Base-by-base conservation (phyloP, 2,797 vertebrate genomes). In the Pipistrellus nathusii region DNA sequence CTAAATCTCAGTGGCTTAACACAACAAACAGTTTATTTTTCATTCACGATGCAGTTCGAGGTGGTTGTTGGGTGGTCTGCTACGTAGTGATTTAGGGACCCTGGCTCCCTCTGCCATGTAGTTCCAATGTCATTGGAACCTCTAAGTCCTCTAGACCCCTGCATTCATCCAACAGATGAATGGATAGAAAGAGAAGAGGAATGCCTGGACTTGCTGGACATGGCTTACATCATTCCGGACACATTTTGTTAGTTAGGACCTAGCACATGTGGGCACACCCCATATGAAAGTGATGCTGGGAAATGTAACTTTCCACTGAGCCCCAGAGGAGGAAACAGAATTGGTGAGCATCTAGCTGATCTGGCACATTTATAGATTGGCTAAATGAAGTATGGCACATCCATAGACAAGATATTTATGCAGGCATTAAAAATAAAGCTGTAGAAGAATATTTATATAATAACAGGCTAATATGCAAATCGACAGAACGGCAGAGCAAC, bases 211-310 rank as follows among this genome's bases (percentile, higher is more conserved):
- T 53, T 59, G 17, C 3, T 62, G 38, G 30, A 15, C 38, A 57
- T 21, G 15, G 6, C 30, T 77, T 64, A 66, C 38, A 51, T 85
- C 76, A 78, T 83, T 76, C 68, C 8, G 30, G 84, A n/a, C 38
- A 55, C 10, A 94, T 73, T 64, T 35, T 85, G 14, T 44, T 62
- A 62, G 51, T 30, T 77, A 96, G 76, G 89, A 80, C 21, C 32
- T 87, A 25, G 14, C 62, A 35, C 62, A 66, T 3, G 9, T 66
- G 81, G 23, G 23, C 83, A 72, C 17, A 84, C 12, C 14, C 11
- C 27, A 83, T 48, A n/a, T 41, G 25, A 86, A 90, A 91, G 71
- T 53, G 20, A 84, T 84, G 32, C 72, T 76, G 78, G 82, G 71
- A 94, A 80, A 23, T 57, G 5, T 38, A 53, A n/a, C 25, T 62